phyloP scores from a whole-genome alignment of 2,888 invertebrate species.

The Pammene fasciana region DNA sequence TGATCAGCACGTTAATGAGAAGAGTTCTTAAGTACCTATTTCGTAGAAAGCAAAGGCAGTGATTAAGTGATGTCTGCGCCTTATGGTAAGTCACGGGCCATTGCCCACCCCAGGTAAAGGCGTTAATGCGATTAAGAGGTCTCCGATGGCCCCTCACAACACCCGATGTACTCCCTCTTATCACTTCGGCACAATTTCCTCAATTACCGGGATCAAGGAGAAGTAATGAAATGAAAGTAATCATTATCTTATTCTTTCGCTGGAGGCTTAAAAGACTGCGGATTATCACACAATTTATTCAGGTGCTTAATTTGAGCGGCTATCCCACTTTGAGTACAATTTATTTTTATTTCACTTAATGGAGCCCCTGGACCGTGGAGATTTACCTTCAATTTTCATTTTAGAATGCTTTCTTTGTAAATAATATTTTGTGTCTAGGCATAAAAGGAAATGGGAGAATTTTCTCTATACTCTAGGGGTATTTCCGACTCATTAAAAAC shows the following conservation, averaged over 20 bases:
- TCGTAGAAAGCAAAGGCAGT: conserved; percentile 43
- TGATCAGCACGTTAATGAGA: conserved; percentile 17
- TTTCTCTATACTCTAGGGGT: neutral
- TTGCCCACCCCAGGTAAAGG: conserved; percentile 78
- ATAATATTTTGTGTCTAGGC: conserved; percentile 45
- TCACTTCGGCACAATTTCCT: conserved; percentile 79
- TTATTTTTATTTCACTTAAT: conserved; percentile 82
- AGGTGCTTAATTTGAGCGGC: conserved; percentile 82
- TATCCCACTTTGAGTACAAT: conserved; percentile 76
- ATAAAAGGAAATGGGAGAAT: conserved; percentile 7
- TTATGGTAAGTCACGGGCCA: conserved; percentile 65
- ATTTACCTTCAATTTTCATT: conserved; percentile 75
- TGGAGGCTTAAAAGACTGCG: conserved; percentile 69
- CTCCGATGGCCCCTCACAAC: conserved; percentile 71
- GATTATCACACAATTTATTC: conserved; percentile 83
- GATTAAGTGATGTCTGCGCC: conserved; percentile 54
- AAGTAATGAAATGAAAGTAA: conserved; percentile 82
- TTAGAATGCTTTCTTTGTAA: conserved; percentile 55
- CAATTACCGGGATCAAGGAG: conserved; percentile 81
- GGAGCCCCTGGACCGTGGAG: conserved; percentile 62
- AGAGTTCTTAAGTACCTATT: conserved; percentile 5
- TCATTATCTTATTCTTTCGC: conserved; percentile 77
- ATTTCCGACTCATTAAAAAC: too few species aligned
- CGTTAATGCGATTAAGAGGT: conserved; percentile 78
- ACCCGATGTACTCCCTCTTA: conserved; percentile 67